Base-by-base conservation (phyloP, 2,888 invertebrate genomes). In the Caenorhabditis japonica region DNA sequence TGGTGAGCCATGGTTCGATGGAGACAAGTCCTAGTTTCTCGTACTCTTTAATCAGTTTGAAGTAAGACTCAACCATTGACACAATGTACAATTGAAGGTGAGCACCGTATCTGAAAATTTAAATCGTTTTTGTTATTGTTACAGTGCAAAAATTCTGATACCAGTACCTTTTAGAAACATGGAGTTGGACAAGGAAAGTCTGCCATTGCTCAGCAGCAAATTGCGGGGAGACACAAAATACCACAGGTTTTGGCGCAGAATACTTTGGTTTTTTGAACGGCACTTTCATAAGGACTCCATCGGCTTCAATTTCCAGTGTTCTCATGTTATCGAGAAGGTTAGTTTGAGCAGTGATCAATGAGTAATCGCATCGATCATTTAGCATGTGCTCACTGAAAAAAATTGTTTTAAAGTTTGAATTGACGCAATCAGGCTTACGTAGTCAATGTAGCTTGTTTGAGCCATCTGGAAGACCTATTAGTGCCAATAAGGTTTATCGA, bases 181-280 rank as follows among this genome's bases (percentile, higher is more conserved):
- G 77, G 3, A 69, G 38, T 15, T 75, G 72, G 13, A 77, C 59
- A 0, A 77, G 33, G 19, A 71, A 70, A 8, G 60, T 52, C 23
- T 77, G 75, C 77, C 77, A 77, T 27, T 77, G 77, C 33, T 77
- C 77, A 33, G 55, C 69, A 2, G 75, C 77, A 19, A 71, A 77
- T 27, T 75, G 69, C 0, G 77, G 77, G 1, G 77, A 70, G 21
- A 77, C 56, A 53, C 77, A 77, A 33, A 66, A 71, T 12, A 77
- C 77, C n/a, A 75, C 75, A 13, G 41, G 47, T 5, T 68, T 71
- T 17, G 52, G 60, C 17, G 43, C 34, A 3, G 51, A 53, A 21
- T 55, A 60, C 10, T 55, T 64, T 3, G 64, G 55, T 17, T 33
- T 55, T 38, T 55, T 55, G 30, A 55, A 33, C 3, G 64, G 64